phyloP scores from a whole-genome alignment of 2,113 vertebrate genomes.

The Pseudorasbora parva region DNA sequence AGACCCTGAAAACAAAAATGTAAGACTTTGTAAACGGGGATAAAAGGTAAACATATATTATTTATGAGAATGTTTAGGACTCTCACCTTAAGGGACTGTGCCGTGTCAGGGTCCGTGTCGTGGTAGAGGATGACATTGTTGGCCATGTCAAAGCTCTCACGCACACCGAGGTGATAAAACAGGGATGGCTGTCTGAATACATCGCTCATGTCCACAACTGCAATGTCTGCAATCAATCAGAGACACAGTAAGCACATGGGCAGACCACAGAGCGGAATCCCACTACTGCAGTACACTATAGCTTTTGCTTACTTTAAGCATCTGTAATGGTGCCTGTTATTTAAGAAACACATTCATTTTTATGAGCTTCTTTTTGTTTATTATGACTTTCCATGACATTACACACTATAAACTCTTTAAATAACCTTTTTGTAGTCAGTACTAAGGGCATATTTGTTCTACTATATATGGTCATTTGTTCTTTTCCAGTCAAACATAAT shows the following conservation, averaged over 20 bases:
- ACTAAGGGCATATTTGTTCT: constrained; percentile 5
- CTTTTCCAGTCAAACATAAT: neutral
- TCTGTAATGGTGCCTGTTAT: neutral
- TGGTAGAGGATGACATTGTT: constrained; percentile 96
- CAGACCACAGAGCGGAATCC: neutral
- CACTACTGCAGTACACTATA: neutral
- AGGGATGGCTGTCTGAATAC: constrained; percentile 89
- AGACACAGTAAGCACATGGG: constrained; percentile 9
- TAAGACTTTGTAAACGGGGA: too few species aligned
- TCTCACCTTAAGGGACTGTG: constrained; percentile 90
- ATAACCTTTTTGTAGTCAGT: neutral
- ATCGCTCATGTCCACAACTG: constrained; percentile 95
- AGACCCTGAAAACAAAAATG: too few species aligned
- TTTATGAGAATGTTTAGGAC: neutral
- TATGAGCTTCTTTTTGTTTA: neutral
- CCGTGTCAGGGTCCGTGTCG: constrained; percentile 86
- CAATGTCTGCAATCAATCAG: constrained; percentile 83
- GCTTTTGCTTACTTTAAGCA: neutral
- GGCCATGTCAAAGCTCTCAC: constrained; percentile 95
- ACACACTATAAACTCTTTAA: neutral
- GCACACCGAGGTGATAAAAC: constrained; percentile 94
- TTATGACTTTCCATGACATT: neutral
- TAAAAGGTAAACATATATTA: neutral
- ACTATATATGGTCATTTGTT: constrained; percentile 5
- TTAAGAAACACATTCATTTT: neutral